Evolutionary conservation across 92 coral and sea anemone species (phyloP).

Genomic region (Heliopora coerulea): DNA sequence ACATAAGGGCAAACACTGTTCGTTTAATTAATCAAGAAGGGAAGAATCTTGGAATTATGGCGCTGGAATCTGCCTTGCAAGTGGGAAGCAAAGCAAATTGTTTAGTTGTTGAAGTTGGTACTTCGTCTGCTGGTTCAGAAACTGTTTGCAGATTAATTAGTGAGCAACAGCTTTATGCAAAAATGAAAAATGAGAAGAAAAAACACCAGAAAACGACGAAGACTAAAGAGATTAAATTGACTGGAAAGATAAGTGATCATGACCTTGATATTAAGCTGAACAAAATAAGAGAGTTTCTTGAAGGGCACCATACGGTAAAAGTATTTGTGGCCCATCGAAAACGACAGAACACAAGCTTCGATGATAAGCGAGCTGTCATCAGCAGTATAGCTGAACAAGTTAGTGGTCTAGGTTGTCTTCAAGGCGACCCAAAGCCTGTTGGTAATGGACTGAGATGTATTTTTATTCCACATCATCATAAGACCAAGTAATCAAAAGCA

Average conservation of each 20-base stretch:
- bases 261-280: slow-evolving; percentile 35
- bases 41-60: slow-evolving; percentile 38
- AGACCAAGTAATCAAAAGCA: no score
- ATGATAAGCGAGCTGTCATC: slow-evolving; percentile 36
- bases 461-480: slow-evolving; percentile 29
- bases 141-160: slow-evolving; percentile 35
- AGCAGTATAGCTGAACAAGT: slow-evolving; percentile 24
- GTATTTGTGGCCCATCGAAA: slow-evolving; percentile 40
- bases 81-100: slow-evolving; percentile 15
- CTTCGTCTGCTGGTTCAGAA: slow-evolving; percentile 8
- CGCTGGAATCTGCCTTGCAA: slow-evolving; percentile 19
- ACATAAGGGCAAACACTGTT: slow-evolving; percentile 28
- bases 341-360: slow-evolving; percentile 31
- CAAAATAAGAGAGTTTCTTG: slow-evolving; percentile 32
- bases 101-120: slow-evolving; percentile 20
- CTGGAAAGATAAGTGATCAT: slow-evolving; percentile 34
- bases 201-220: slow-evolving; percentile 27
- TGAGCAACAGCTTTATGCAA: slow-evolving; percentile 31
- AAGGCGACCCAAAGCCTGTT: slow-evolving; percentile 33
- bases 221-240: slow-evolving; percentile 33
- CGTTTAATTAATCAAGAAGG: slow-evolving; percentile 39
- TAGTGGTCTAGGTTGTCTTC: slow-evolving; percentile 27
- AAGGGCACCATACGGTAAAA: slow-evolving; percentile 32
- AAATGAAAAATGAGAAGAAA: slow-evolving; percentile 33
- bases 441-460: slow-evolving; percentile 33